Evolutionary conservation across 2,888 invertebrate genomes (phyloP).

Genomic region (Tachina grossa): DNA sequence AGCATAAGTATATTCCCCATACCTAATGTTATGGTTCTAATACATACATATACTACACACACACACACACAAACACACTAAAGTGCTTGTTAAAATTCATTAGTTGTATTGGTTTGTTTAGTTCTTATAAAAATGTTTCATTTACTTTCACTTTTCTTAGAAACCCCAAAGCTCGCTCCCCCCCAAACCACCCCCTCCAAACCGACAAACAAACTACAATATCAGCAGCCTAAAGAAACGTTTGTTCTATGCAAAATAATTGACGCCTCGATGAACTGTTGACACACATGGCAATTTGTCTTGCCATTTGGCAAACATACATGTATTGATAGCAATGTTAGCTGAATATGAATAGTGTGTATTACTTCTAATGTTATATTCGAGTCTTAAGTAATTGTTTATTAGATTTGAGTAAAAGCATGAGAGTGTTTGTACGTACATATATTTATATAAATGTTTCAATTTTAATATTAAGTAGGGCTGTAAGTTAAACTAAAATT

Average conservation of each 20-base stretch:
- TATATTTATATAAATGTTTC: neutral
- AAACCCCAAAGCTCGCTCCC: neutral
- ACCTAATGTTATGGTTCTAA: conserved; percentile 1
- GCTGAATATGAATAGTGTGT: conserved; percentile 13
- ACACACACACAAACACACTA: conserved; percentile 14
- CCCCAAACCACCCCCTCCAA: neutral
- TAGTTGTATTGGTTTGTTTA: conserved; percentile 77
- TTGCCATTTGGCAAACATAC: conserved; percentile 63
- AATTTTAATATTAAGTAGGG: neutral
- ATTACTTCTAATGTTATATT: conserved; percentile 40
- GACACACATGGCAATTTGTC: conserved; percentile 81
- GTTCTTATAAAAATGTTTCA: conserved; percentile 66
- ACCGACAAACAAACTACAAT: neutral
- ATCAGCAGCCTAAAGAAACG: conserved; percentile 10
- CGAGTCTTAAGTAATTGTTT: conserved; percentile 68
- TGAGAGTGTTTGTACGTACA: neutral
- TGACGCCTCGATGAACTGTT: conserved; percentile 82
- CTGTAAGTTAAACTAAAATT: neutral
- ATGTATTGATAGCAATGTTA: conserved; percentile 20
- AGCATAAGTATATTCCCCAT: neutral
- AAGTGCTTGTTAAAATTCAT: conserved; percentile 80
- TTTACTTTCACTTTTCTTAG: conserved; percentile 54
- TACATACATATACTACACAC: neutral
- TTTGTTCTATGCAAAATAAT: conserved; percentile 80
- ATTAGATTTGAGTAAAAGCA: conserved; percentile 9